Percentiles rank a stretch among this genome's conserved stretches.
Conservation (phyloP, 2,797 vertebrate genomes). For the Pelobates cultripes region DNA sequence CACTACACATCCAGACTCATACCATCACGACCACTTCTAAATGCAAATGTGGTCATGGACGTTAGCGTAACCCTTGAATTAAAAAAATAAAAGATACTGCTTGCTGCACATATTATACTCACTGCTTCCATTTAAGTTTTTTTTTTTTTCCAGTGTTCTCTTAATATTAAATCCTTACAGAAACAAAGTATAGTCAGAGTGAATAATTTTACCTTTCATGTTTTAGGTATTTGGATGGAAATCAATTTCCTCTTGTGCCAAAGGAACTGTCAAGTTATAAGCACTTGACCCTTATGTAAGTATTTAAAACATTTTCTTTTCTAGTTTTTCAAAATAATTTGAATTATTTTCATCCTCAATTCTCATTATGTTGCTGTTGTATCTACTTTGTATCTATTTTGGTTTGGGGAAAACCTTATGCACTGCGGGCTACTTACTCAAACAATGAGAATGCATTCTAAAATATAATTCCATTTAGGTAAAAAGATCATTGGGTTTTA, state of each 20-base stretch:
- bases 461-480: no score
- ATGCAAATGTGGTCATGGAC: no score
- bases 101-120: no score
- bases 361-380: not conserved
- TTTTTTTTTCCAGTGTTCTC: not conserved
- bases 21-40: no score
- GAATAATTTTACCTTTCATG: constrained; percentile 21
- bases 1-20: no score
- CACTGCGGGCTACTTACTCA: not conserved
- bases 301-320: constrained; percentile 55
- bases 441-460: not conserved
- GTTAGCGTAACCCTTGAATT: no score
- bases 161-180: not conserved
- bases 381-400: not conserved
- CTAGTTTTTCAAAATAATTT: not conserved
- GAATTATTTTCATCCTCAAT: not conserved
- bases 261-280: constrained; percentile 95
- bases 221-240: constrained; percentile 93
- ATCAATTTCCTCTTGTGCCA: constrained; percentile 94
- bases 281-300: constrained; percentile 96
- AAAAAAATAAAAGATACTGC: no score
- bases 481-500: no score
- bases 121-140: not conserved
- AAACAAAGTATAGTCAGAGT: not conserved
- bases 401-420: not conserved